A percentile compares a stretch with the other conserved stretches of the same genome.
Evolutionary conservation across 2,797 vertebrate genomes (phyloP).

Genomic region (Manis javanica): DNA sequence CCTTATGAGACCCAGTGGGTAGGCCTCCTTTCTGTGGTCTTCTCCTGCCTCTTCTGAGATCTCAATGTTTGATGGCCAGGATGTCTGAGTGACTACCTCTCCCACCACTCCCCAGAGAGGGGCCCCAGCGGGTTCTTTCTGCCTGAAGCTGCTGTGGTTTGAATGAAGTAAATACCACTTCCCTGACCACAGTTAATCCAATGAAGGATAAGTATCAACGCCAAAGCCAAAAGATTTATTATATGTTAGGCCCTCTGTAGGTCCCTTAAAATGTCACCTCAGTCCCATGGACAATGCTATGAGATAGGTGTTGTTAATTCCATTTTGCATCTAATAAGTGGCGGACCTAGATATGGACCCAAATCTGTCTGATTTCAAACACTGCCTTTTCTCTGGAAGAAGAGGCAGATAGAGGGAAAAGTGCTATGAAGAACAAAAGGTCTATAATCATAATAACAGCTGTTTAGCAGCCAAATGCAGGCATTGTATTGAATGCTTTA

Average conservation of each 20-base stretch:
- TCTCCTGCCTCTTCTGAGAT: not conserved
- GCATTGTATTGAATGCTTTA: not conserved
- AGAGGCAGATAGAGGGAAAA: not conserved
- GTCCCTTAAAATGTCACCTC: not conserved
- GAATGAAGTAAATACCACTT: not conserved
- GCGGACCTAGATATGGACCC: not conserved
- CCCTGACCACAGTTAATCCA: not conserved
- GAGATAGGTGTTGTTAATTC: not conserved
- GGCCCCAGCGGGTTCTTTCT: not conserved
- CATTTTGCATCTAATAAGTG: not conserved
- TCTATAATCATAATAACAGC: not conserved
- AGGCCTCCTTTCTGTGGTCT: not conserved
- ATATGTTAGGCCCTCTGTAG: not conserved
- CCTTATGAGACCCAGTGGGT: not conserved
- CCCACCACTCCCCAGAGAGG: not conserved
- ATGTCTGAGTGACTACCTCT: not conserved
- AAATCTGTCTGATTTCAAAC: slow-evolving; percentile 23
- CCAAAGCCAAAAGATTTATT: not conserved
- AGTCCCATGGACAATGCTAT: not conserved
- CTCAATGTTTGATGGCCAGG: not conserved
- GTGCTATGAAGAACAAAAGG: not conserved
- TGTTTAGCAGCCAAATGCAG: not conserved
- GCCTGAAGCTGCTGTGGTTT: not conserved
- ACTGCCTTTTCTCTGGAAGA: slow-evolving; percentile 14
- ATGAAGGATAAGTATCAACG: not conserved